Evolutionary conservation across 1,140 invertebrate genomes (phyloP).

Genomic region (Brachystomella parvula): DNA sequence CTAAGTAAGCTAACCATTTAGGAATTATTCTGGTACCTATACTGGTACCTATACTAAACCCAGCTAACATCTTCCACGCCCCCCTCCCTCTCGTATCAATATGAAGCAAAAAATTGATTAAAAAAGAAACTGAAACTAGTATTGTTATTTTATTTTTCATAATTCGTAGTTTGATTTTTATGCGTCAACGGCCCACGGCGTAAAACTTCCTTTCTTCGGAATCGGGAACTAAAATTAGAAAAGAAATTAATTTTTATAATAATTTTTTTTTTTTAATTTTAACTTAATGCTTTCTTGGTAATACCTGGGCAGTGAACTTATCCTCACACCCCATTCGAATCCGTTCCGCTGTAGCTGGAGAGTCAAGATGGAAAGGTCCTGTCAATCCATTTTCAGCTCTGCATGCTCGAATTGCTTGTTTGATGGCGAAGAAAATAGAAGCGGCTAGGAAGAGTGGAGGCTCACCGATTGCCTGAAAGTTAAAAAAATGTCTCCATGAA

Average conservation of each 20-base stretch:
- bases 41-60: too few relatives aligned
- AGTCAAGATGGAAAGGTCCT: neutral
- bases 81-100: too few relatives aligned
- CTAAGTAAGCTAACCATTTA: too few relatives aligned
- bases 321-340: neutral
- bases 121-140: too few relatives aligned
- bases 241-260: neutral
- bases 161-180: too few relatives aligned
- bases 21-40: too few relatives aligned
- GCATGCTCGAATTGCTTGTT: slow-evolving; percentile 61
- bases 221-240: slow-evolving; percentile 6
- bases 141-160: too few relatives aligned
- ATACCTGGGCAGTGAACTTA: neutral
- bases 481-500: slow-evolving; percentile 11
- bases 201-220: neutral
- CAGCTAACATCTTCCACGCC: too few relatives aligned
- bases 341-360: slow-evolving; percentile 5
- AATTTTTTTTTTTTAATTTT: neutral
- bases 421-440: slow-evolving; percentile 81
- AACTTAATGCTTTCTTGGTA: neutral
- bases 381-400: neutral
- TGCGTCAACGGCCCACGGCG: neutral
- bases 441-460: slow-evolving; percentile 83
- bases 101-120: too few relatives aligned
- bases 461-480: slow-evolving; percentile 79